Conservation (phyloP, 1,140 invertebrate genomes). For the Drosophila serrata region DNA sequence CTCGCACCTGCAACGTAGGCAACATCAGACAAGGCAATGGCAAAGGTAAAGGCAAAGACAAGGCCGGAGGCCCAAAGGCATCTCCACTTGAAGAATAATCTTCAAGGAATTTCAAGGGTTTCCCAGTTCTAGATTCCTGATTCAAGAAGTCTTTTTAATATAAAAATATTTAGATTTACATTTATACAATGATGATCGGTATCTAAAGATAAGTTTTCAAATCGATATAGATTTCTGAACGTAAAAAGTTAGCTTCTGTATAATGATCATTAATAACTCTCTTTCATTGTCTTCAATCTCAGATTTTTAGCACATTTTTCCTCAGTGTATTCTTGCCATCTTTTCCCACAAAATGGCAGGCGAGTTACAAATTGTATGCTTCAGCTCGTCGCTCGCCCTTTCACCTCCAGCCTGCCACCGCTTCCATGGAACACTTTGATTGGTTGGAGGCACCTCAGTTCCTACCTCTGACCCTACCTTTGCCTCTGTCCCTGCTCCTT, state of each 20-base stretch:
- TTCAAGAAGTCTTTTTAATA: not conserved
- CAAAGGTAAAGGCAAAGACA: slow-evolving; percentile 72
- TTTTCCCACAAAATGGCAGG: slow-evolving; percentile 53
- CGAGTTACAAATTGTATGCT: slow-evolving; percentile 60
- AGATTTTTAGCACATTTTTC: not conserved
- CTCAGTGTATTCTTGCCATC: slow-evolving; percentile 3
- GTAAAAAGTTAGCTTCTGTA: not conserved
- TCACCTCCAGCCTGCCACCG: not conserved
- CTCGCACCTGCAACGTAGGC: slow-evolving; percentile 64
- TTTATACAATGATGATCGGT: too few species aligned
- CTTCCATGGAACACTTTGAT: slow-evolving; percentile 46
- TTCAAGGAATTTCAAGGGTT: not conserved
- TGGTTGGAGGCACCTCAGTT: slow-evolving; percentile 15
- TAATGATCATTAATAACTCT: not conserved
- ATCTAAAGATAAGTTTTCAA: not conserved
- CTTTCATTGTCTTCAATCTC: too few species aligned
- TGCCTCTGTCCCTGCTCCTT: not conserved
- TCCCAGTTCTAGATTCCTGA: not conserved
- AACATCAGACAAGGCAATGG: slow-evolving; percentile 68
- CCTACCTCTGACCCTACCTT: not conserved
- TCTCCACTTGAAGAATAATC: slow-evolving; percentile 14
- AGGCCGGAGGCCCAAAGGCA: slow-evolving; percentile 57
- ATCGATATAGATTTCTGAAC: not conserved
- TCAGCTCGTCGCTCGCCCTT: slow-evolving; percentile 15
- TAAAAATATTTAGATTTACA: not conserved